Evolutionary conservation across 2,797 vertebrate species (phyloP), one percentile per base, ranked within the genome.

Genomic region (Peromyscus melanophrys): DNA sequence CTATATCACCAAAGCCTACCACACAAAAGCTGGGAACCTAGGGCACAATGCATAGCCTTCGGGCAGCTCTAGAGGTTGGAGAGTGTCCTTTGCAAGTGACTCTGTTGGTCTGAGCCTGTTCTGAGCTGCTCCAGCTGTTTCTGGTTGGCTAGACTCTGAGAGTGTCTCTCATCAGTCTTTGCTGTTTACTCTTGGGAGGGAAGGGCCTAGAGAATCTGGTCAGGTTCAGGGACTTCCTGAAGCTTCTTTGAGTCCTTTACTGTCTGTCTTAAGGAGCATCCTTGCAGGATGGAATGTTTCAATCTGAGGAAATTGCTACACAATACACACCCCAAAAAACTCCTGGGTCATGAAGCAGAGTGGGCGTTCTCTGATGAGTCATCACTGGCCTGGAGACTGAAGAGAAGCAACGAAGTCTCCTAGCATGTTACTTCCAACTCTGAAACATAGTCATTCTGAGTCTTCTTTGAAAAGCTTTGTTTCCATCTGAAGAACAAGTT

Each of bases 361-460:
- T 52, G 96, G 82, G 16, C 29, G 63, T 43, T 14, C 78, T 43
- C 94, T 67, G 34, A 71, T 21, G 76, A 55, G 57, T 27, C 55
- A 71, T 1, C 52, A 23, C 61, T 55, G 92, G 40, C 29, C 84
- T 90, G 61, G 37, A 95, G 46, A 65, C 63, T 67, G 89, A 94
- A 78, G 21, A 55, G 11, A 80, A 75, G 40, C 37, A 49, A 73
- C n/a, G 61, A 29, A 49, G 23, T 84, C 73, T 89, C 76, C 86
- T 71, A 80, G 49, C 67, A 67, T 31, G 25, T 14, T 0, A 69
- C 52, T 85, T 16, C n/a, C 91, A 82, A 46, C 43, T 34, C 31
- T 55, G 75, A 89, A 27, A 80, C 87, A 82, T 11, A 96, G n/a
- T 97, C 96, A 96, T 82, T 92, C 91, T 46, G 25, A 82, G 17